Evolutionary conservation across 2,797 vertebrate genomes (phyloP).

Genomic region (Phalloptychus januarius): DNA sequence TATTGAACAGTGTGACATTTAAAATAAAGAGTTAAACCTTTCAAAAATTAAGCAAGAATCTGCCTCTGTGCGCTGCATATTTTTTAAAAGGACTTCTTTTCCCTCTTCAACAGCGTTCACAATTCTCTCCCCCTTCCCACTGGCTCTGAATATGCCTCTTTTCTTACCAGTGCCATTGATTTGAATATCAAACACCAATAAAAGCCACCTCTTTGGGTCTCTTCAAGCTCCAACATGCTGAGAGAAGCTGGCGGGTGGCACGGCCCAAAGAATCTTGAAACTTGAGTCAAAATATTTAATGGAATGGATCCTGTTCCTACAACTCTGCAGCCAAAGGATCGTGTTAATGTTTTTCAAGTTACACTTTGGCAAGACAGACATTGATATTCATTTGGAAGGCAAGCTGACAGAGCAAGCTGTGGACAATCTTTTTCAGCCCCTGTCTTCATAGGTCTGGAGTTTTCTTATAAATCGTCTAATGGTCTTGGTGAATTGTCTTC

Average conservation of each 20-base stretch:
- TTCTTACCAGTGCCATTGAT: constrained; percentile 66
- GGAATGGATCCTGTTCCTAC: constrained; percentile 59
- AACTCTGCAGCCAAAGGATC: constrained; percentile 62
- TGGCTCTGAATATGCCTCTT: constrained; percentile 51
- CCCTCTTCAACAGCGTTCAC: constrained; percentile 9
- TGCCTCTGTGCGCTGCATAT: constrained; percentile 24
- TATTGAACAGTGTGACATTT: constrained; percentile 61
- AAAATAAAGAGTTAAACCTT: constrained; percentile 29
- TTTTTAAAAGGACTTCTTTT: constrained; percentile 43
- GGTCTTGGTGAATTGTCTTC: neutral
- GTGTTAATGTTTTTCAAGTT: constrained; percentile 56
- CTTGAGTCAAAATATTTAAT: constrained; percentile 74
- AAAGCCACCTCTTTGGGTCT: constrained; percentile 68
- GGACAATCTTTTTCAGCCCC: constrained; percentile 31
- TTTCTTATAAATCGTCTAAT: constrained; percentile 5
- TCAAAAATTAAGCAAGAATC: constrained; percentile 43
- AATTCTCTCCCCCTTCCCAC: constrained; percentile 50
- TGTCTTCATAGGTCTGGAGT: constrained; percentile 3
- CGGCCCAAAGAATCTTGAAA: constrained; percentile 53
- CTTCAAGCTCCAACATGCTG: constrained; percentile 64
- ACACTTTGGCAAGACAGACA: constrained; percentile 52
- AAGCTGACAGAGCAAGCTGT: constrained; percentile 38
- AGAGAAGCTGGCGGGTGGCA: constrained; percentile 60
- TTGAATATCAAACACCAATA: constrained; percentile 76
- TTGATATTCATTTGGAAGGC: constrained; percentile 46